Percentiles rank a stretch among this genome's conserved stretches.
Evolutionary conservation across 2,888 invertebrate species (phyloP).

Genomic region (Clivina fossor): DNA sequence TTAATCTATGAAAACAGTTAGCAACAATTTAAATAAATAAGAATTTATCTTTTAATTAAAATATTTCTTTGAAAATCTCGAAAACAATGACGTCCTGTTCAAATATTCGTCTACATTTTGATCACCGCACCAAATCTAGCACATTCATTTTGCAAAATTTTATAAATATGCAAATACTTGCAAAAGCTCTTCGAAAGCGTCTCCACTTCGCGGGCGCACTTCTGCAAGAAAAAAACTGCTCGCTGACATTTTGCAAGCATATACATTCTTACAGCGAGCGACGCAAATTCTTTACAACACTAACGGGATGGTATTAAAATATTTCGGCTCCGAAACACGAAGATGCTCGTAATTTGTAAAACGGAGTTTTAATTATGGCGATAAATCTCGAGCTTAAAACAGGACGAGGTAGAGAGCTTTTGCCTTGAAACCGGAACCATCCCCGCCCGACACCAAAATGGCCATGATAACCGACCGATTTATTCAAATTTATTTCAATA

Average conservation of each 20-base stretch:
- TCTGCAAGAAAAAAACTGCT: no score
- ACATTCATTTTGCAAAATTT: constrained; percentile 18
- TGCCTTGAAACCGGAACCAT: no score
- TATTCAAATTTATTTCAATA: constrained; percentile 17
- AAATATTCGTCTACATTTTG: no score
- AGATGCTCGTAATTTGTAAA: constrained; percentile 25
- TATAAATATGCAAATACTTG: constrained; percentile 26
- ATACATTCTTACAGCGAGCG: constrained; percentile 3
- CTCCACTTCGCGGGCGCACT: background rate
- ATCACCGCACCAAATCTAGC: background rate
- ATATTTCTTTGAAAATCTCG: no score
- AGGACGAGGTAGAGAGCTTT: background rate
- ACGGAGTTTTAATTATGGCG: constrained; percentile 23
- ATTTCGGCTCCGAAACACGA: constrained; percentile 1
- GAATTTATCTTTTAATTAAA: no score
- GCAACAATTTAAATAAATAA: no score
- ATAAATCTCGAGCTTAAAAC: constrained; percentile 16
- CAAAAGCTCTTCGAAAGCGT: background rate
- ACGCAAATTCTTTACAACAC: constrained; percentile 21
- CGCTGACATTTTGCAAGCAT: no score
- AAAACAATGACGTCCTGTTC: no score
- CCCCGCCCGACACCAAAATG: constrained; percentile 1
- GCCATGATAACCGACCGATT: constrained; percentile 1
- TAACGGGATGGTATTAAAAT: constrained; percentile 21
- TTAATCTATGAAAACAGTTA: no score